A percentile compares a stretch with the other conserved stretches of the same genome.
Conservation (phyloP, 2,113 vertebrate species). For the Seriola dumerili region DNA sequence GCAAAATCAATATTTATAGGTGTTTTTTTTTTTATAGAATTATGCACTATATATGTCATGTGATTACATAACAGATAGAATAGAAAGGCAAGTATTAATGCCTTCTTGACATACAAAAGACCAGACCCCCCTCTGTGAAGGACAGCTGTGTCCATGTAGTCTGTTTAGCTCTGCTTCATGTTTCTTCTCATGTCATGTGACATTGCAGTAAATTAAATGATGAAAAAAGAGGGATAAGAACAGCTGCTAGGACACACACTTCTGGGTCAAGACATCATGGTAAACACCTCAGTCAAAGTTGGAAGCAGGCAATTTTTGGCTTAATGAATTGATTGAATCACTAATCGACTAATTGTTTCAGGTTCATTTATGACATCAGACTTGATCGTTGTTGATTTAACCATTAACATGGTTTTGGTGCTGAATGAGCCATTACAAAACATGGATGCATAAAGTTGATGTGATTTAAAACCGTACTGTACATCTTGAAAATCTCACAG, state of each 20-base stretch:
- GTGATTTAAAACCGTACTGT: background rate
- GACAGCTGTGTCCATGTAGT: constrained; percentile 56
- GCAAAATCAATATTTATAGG: background rate
- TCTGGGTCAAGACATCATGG: background rate
- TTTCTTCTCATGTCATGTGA: constrained; percentile 51
- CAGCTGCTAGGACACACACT: constrained; percentile 16
- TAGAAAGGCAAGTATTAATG: constrained; percentile 7
- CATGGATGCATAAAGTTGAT: background rate
- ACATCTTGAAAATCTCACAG: constrained; percentile 16
- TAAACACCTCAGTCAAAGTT: background rate
- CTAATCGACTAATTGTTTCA: too few relatives aligned
- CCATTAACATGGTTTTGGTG: background rate
- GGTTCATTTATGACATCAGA: too few relatives aligned
- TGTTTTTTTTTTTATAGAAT: background rate
- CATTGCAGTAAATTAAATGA: constrained; percentile 40
- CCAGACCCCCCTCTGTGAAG: constrained; percentile 49
- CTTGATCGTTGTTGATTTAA: background rate
- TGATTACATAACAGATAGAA: background rate
- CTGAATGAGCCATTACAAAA: background rate
- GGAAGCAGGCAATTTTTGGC: background rate
- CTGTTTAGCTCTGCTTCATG: constrained; percentile 48
- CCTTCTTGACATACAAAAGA: constrained; percentile 14
- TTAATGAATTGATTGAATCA: background rate
- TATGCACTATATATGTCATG: background rate
- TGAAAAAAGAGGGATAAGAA: constrained; percentile 21